Evolutionary conservation across 1,140 invertebrate species (phyloP).

Genomic region (Pteromalus puparum): DNA sequence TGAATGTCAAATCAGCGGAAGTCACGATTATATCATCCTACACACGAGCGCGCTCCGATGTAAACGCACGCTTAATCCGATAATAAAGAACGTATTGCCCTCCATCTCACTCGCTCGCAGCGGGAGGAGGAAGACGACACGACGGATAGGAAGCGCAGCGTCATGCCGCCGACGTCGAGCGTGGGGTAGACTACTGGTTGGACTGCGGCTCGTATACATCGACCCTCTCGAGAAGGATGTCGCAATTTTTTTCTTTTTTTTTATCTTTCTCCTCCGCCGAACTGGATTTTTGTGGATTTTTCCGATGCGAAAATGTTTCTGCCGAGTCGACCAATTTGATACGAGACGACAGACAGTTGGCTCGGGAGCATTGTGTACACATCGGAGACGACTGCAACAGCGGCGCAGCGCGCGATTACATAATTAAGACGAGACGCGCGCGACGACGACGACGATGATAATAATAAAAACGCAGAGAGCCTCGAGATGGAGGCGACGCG

Average conservation of each 20-base stretch:
- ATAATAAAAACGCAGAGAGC: too few species aligned
- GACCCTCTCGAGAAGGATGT: slow-evolving; percentile 36
- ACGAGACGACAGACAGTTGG: too few species aligned
- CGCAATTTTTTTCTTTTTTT: background rate
- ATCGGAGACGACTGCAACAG: too few species aligned
- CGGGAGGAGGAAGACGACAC: background rate
- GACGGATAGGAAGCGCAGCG: slow-evolving; percentile 24
- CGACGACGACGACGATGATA: too few species aligned
- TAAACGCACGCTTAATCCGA: slow-evolving; percentile 53
- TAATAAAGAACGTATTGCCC: slow-evolving; percentile 53
- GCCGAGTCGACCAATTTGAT: too few species aligned
- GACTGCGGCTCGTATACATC: background rate
- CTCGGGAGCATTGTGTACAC: too few species aligned
- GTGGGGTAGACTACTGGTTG: background rate
- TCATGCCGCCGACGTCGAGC: background rate
- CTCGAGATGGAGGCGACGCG: too few species aligned
- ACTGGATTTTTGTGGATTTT: too few species aligned
- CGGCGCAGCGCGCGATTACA: too few species aligned
- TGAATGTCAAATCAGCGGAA: slow-evolving; percentile 49
- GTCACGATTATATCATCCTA: slow-evolving; percentile 53
- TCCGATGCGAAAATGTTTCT: too few species aligned
- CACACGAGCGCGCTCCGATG: slow-evolving; percentile 31
- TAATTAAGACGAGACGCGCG: too few species aligned
- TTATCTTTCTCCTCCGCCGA: too few species aligned
- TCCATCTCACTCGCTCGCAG: slow-evolving; percentile 36